phyloP scores from a whole-genome alignment of 2,113 vertebrate genomes.

The Thryonomys swinderianus region DNA sequence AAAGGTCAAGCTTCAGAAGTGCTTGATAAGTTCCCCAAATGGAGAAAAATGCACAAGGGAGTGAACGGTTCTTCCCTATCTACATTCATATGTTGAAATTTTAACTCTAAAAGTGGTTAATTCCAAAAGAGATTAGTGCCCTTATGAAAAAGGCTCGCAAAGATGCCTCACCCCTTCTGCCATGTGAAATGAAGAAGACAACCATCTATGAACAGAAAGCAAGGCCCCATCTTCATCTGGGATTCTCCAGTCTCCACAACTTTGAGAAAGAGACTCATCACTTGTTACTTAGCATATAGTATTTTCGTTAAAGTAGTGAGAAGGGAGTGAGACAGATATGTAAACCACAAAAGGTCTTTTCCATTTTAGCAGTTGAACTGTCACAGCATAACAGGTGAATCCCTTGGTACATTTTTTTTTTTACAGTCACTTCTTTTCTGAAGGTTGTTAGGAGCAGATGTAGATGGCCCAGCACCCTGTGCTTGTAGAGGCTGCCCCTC shows the following conservation, averaged over 20 bases:
- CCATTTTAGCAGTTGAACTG: neutral
- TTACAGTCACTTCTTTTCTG: neutral
- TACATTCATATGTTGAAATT: neutral
- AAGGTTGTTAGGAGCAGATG: neutral
- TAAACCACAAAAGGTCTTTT: neutral
- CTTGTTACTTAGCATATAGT: neutral
- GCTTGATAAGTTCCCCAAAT: neutral
- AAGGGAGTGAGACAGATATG: neutral
- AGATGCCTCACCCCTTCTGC: too few relatives aligned
- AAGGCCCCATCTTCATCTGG: neutral
- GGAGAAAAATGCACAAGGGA: neutral
- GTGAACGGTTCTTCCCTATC: accelerated
- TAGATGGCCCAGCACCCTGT: neutral
- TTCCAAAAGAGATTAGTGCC: neutral
- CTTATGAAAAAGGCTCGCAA: neutral
- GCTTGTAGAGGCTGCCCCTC: neutral
- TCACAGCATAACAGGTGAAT: neutral
- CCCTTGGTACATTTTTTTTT: neutral
- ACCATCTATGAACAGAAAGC: neutral
- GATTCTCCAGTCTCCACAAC: neutral
- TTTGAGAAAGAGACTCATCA: neutral
- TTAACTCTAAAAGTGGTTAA: neutral
- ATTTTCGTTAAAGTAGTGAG: neutral
- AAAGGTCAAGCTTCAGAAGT: neutral
- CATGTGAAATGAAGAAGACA: neutral